phyloP scores from a whole-genome alignment of 1,140 invertebrate genomes.

The Agraylea sexmaculata region DNA sequence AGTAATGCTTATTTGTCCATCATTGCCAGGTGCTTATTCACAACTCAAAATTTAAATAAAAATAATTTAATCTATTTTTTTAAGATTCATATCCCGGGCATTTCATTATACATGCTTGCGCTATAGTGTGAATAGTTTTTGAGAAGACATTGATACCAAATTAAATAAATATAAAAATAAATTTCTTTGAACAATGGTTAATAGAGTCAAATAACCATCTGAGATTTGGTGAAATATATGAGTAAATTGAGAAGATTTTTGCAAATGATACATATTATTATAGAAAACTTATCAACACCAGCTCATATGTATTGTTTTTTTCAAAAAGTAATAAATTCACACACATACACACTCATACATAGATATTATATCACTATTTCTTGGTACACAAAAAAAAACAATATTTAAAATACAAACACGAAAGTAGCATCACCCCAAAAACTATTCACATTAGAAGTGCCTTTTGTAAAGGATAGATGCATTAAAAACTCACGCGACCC shows the following conservation, averaged over 20 bases:
- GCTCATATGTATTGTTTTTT: no score
- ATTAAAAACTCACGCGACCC: background rate
- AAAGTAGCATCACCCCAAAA: conserved; percentile 17
- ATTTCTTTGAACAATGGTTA: no score
- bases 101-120: conserved; percentile 40
- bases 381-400: conserved; percentile 1
- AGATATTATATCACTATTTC: background rate
- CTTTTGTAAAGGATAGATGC: conserved; percentile 4
- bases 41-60: background rate
- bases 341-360: no score
- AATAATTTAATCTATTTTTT: background rate
- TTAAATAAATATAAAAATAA: background rate
- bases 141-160: conserved; percentile 22
- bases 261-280: no score
- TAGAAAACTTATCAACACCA: no score
- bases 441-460: conserved; percentile 20
- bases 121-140: conserved; percentile 45
- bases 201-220: no score
- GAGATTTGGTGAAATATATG: no score
- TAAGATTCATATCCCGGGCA: conserved; percentile 3
- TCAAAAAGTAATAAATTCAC: no score
- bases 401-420: background rate
- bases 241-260: no score
- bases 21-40: conserved; percentile 8
- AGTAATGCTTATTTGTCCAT: conserved; percentile 13